phyloP scores from a whole-genome alignment of 1,140 invertebrate genomes.

The Artemia franciscana region DNA sequence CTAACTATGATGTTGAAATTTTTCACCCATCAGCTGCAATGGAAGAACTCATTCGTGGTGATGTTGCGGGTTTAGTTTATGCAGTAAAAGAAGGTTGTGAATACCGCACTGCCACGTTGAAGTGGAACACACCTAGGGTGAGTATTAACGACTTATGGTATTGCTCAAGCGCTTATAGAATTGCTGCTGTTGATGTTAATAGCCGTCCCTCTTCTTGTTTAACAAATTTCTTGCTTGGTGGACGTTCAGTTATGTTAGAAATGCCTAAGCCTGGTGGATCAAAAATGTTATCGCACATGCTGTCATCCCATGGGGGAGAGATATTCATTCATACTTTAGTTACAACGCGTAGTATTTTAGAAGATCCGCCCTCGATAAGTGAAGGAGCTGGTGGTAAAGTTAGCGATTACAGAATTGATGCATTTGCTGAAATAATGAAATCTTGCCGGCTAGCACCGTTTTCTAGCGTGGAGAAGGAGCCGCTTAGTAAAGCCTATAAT shows the following conservation, averaged over 20 bases:
- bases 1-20: slow-evolving; percentile 94
- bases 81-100: slow-evolving; percentile 36
- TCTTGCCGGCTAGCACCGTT: not conserved
- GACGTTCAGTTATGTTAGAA: slow-evolving; percentile 79
- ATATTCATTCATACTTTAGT: slow-evolving; percentile 83
- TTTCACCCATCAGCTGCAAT: slow-evolving; percentile 67
- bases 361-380: slow-evolving; percentile 82
- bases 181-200: slow-evolving; percentile 88
- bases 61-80: slow-evolving; percentile 14
- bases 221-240: slow-evolving; percentile 83
- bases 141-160: slow-evolving; percentile 44
- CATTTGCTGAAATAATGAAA: not conserved
- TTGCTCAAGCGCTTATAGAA: slow-evolving; percentile 56
- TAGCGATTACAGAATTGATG: slow-evolving; percentile 55
- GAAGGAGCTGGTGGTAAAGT: slow-evolving; percentile 79
- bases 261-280: slow-evolving; percentile 48
- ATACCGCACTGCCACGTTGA: slow-evolving; percentile 56
- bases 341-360: slow-evolving; percentile 59
- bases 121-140: slow-evolving; percentile 80
- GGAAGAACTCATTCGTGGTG: slow-evolving; percentile 40
- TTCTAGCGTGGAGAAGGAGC: slow-evolving; percentile 19
- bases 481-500: slow-evolving; percentile 33
- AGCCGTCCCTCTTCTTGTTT: slow-evolving; percentile 77
- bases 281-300: slow-evolving; percentile 71
- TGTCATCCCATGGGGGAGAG: slow-evolving; percentile 81